phyloP scores from a whole-genome alignment of 35 echinoderm and acorn worm species.

The Stichopus chloronotus region DNA sequence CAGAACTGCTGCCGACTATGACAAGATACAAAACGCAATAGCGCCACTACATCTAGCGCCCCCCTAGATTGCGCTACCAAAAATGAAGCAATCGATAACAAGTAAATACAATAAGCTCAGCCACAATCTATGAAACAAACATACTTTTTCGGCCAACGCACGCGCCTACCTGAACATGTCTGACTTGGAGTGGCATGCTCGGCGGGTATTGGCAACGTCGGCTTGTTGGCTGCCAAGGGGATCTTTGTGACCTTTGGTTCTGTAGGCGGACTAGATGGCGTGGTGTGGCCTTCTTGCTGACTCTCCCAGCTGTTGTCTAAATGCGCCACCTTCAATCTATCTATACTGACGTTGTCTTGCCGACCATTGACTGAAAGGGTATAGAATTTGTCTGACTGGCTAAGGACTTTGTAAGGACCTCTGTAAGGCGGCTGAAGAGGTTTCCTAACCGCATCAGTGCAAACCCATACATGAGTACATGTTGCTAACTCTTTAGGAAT shows the following conservation, averaged over 20 bases:
- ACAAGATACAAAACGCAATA: too few species aligned
- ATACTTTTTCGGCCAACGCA: neutral
- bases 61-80: conserved; percentile 1
- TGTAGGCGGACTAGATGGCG: neutral
- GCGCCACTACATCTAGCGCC: conserved; percentile 7
- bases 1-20: too few species aligned
- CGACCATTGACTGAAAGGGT: conserved; percentile 1
- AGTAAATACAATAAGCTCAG: neutral
- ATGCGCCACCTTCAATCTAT: conserved; percentile 16
- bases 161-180: neutral
- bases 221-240: neutral
- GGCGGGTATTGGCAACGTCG: neutral
- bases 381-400: conserved; percentile 23
- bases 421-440: conserved; percentile 61
- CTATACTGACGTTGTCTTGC: conserved; percentile 54
- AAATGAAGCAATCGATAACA: conserved; percentile 37
- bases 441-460: conserved; percentile 44
- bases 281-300: neutral
- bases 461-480: conserved; percentile 68
- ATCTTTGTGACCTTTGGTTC: neutral
- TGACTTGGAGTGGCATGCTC: neutral
- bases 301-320: neutral
- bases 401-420: conserved; percentile 52
- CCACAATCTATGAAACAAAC: neutral
- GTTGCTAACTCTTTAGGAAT: conserved; percentile 24